Evolutionary conservation across 1,140 invertebrate species (phyloP).

Genomic region (Phthorimaea operculella): DNA sequence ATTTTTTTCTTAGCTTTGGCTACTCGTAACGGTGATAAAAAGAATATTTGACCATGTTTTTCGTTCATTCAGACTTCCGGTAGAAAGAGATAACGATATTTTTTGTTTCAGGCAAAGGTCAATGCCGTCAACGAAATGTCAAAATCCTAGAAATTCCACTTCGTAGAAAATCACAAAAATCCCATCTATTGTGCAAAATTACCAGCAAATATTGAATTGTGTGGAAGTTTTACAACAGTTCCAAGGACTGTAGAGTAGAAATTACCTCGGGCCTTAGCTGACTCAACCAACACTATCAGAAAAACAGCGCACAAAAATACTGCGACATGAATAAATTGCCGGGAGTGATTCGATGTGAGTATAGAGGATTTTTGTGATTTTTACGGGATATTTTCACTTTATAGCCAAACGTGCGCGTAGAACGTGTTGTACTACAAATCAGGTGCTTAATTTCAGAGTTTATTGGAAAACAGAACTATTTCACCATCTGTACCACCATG

Average conservation of each 20-base stretch:
- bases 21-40: neutral
- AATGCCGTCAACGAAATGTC: neutral
- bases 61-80: neutral
- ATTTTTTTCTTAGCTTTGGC: neutral
- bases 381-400: neutral
- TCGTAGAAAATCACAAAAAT: neutral
- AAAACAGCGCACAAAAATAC: neutral
- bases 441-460: conserved; percentile 48
- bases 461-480: conserved; percentile 38
- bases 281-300: neutral
- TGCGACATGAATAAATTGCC: conserved; percentile 31
- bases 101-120: neutral
- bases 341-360: conserved; percentile 36
- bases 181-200: neutral
- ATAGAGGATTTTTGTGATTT: conserved; percentile 9
- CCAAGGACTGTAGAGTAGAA: neutral
- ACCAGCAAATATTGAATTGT: neutral
- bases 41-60: neutral
- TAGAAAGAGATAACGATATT: neutral
- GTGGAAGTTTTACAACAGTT: neutral
- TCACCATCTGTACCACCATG: conserved; percentile 35
- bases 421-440: conserved; percentile 18
- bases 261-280: neutral
- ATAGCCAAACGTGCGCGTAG: neutral
- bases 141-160: too few species aligned